Percentiles rank a stretch among this genome's conserved stretches.
These are phyloP conservation scores for Ceratina australensis DNA, from an alignment of 1,140 invertebrate genomes.

Conservation along the genomic window DNA sequence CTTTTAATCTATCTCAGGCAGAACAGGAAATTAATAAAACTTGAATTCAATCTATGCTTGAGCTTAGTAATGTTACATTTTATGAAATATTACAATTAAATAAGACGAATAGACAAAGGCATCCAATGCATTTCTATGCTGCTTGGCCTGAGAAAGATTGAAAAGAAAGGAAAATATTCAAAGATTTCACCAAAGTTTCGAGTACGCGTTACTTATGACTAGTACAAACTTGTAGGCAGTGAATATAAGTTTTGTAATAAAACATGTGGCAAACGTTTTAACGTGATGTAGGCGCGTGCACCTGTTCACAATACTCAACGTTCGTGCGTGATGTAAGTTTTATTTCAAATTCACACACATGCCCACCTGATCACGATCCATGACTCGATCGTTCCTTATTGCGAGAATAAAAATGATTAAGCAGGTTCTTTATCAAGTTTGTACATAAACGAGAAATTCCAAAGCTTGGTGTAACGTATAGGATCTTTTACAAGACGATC, in stretches of 20 bases:
- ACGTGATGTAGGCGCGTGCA: neutral
- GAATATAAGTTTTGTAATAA: neutral
- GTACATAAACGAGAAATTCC: conserved; percentile 37
- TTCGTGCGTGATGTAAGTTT: conserved; percentile 9
- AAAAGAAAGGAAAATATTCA: neutral
- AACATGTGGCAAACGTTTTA: neutral
- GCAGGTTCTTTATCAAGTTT: conserved; percentile 22
- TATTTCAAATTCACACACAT: neutral
- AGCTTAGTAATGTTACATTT: no score
- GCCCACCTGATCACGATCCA: conserved; percentile 3
- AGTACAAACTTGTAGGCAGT: neutral
- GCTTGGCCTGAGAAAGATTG: neutral
- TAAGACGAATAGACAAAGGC: no score
- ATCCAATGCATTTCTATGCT: neutral
- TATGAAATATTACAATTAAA: no score
- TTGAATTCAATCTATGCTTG: no score
- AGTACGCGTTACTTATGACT: neutral
- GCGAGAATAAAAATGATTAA: neutral
- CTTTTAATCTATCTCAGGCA: neutral
- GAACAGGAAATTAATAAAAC: no score
- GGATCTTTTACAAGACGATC: conserved; percentile 56
- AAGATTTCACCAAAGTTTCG: neutral
- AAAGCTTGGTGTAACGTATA: conserved; percentile 47
- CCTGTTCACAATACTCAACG: conserved; percentile 30
- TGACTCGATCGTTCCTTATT: conserved; percentile 24